Percentiles rank a stretch among this genome's conserved stretches.
These are phyloP conservation scores for Choristoneura fumiferana DNA, from an alignment of 1,140 invertebrate genomes.

Conservation along the genomic window DNA sequence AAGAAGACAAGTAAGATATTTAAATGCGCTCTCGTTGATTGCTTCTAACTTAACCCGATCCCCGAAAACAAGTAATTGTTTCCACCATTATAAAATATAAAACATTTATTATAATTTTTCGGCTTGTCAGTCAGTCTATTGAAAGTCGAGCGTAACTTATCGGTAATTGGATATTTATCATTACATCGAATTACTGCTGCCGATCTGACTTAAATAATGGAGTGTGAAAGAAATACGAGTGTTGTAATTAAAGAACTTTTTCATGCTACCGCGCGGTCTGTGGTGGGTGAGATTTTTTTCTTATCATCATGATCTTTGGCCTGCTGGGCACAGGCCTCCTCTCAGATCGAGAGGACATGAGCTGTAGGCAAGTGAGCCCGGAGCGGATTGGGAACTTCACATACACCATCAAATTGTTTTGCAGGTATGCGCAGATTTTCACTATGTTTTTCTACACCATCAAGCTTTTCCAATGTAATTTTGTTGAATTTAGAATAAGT, in stretches of 20 bases:
- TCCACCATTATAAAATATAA: slow-evolving; percentile 58
- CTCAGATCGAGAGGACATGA: too few relatives aligned
- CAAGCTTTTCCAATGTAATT: too few relatives aligned
- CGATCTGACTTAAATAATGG: slow-evolving; percentile 23
- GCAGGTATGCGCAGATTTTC: too few relatives aligned
- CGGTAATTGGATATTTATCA: slow-evolving; percentile 62
- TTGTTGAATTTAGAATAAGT: too few relatives aligned
- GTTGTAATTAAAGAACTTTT: slow-evolving; percentile 12
- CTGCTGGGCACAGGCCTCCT: too few relatives aligned
- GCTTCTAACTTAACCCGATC: background rate
- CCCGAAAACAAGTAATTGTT: slow-evolving; percentile 45
- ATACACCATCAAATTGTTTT: too few relatives aligned
- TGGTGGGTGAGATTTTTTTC: background rate
- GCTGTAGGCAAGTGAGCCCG: too few relatives aligned
- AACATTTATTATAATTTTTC: slow-evolving; percentile 70
- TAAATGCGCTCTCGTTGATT: background rate
- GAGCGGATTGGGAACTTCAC: too few relatives aligned
- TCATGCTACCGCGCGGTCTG: background rate
- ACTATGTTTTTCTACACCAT: too few relatives aligned
- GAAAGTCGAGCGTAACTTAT: slow-evolving; percentile 70
- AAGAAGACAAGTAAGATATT: too few relatives aligned
- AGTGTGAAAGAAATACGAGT: slow-evolving; percentile 20
- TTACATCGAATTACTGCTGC: slow-evolving; percentile 34
- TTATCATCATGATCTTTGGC: too few relatives aligned
- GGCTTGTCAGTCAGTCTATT: slow-evolving; percentile 68